phyloP scores from a whole-genome alignment of 2,888 invertebrate genomes.

The Pelosia muscerda region DNA sequence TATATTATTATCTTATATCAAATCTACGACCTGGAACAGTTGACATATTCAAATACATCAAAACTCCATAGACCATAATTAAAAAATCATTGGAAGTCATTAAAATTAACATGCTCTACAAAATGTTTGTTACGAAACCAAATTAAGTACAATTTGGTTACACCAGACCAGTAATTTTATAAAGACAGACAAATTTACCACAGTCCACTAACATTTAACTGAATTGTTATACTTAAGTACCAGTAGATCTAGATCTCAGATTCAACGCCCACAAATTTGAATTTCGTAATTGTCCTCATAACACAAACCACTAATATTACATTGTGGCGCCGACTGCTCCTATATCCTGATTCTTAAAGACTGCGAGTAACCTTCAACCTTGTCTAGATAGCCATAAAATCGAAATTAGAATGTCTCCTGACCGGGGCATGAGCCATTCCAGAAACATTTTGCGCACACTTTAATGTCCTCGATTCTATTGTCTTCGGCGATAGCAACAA shows the following conservation, averaged over 20 bases:
- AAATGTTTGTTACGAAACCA: slow-evolving; percentile 36
- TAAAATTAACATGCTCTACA: slow-evolving; percentile 4
- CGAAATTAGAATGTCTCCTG: slow-evolving; percentile 31
- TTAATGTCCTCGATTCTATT: slow-evolving; percentile 70
- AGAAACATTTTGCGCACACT: slow-evolving; percentile 52
- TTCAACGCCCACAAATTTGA: slow-evolving; percentile 61
- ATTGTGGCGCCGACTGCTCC: slow-evolving; percentile 58
- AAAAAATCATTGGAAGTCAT: slow-evolving; percentile 10
- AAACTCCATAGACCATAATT: not conserved
- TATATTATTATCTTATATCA: not conserved
- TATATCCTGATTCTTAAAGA: slow-evolving; percentile 57
- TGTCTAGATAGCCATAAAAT: slow-evolving; percentile 35
- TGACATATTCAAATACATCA: not conserved
- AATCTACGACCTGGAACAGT: not conserved
- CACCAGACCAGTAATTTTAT: slow-evolving; percentile 47
- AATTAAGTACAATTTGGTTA: slow-evolving; percentile 41
- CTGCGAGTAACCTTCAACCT: slow-evolving; percentile 41
- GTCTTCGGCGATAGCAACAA: slow-evolving; percentile 58
- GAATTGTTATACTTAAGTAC: slow-evolving; percentile 55
- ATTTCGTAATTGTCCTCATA: slow-evolving; percentile 60
- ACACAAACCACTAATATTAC: slow-evolving; percentile 60
- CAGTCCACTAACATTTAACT: slow-evolving; percentile 53
- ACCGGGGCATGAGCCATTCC: slow-evolving; percentile 48
- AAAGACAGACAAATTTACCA: slow-evolving; percentile 48
- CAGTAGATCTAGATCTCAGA: slow-evolving; percentile 58